These are phyloP conservation scores for Pollimyrus isidori DNA, from an alignment of 2,113 vertebrate species.

Conservation along the genomic window DNA sequence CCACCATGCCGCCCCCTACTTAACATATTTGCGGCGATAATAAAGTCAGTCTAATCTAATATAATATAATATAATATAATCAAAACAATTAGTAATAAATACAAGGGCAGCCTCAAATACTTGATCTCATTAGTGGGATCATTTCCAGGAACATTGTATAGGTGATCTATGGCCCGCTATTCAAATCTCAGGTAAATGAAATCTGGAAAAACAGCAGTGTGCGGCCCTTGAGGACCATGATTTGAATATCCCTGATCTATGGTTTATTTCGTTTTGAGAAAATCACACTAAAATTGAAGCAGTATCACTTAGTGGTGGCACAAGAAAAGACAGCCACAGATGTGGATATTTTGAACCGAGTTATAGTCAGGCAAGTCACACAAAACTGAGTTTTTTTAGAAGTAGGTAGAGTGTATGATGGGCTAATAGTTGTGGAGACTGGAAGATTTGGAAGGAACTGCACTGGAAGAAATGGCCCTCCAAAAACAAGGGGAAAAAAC, in stretches of 20 bases:
- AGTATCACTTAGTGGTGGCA: not conserved
- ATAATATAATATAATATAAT: not conserved
- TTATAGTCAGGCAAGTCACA: not conserved
- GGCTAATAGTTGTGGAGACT: not conserved
- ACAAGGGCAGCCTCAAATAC: not conserved
- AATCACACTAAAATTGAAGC: not conserved
- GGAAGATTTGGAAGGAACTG: not conserved
- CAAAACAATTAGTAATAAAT: not conserved
- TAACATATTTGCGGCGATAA: too few species aligned
- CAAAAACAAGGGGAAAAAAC: too few species aligned
- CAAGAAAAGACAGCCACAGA: not conserved
- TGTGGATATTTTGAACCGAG: not conserved
- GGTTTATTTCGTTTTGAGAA: not conserved
- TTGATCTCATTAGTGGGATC: not conserved
- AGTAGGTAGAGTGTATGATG: not conserved
- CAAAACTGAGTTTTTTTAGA: not conserved
- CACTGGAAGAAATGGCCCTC: too few species aligned
- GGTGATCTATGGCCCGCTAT: not conserved
- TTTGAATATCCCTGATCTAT: not conserved
- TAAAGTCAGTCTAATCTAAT: too few species aligned
- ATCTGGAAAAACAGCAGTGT: too few species aligned
- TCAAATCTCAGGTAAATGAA: too few species aligned
- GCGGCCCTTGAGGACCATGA: too few species aligned
- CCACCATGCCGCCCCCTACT: too few species aligned
- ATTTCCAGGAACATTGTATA: not conserved